Percentiles rank a stretch among this genome's conserved stretches.
phyloP scores from a whole-genome alignment of 2,797 vertebrate genomes.

The Sylvia borin region DNA sequence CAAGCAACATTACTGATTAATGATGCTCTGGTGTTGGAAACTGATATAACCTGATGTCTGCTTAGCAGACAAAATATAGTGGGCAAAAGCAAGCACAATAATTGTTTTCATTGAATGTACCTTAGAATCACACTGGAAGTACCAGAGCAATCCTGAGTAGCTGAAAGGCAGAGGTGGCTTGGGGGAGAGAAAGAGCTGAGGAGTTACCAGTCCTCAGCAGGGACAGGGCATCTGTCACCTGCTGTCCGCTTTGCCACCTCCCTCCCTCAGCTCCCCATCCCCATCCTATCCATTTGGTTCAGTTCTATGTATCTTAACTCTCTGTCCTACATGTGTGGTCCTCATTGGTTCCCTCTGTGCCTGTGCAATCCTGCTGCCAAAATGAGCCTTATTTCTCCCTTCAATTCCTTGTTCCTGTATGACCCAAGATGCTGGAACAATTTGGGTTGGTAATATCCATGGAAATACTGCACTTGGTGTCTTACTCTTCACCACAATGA shows the following conservation, averaged over 20 bases:
- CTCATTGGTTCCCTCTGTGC: not conserved
- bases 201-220: fast-evolving
- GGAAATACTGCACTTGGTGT: not conserved
- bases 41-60: not conserved
- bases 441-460: not conserved
- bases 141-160: not conserved
- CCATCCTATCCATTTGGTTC: not conserved
- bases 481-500: not conserved
- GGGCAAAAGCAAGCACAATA: not conserved
- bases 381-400: not conserved
- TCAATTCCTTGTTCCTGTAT: not conserved
- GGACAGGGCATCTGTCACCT: fast-evolving
- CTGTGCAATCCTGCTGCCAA: not conserved
- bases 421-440: not conserved
- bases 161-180: not conserved
- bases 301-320: not conserved
- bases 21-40: not conserved
- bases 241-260: fast-evolving
- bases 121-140: not conserved
- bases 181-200: not conserved
- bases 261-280: not conserved
- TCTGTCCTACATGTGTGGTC: not conserved
- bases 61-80: not conserved
- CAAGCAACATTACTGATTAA: not conserved
- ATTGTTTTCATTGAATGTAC: not conserved